These are phyloP conservation scores for Drosophila meridionalis DNA, from an alignment of 2,888 invertebrate species.

Conservation along the genomic window DNA sequence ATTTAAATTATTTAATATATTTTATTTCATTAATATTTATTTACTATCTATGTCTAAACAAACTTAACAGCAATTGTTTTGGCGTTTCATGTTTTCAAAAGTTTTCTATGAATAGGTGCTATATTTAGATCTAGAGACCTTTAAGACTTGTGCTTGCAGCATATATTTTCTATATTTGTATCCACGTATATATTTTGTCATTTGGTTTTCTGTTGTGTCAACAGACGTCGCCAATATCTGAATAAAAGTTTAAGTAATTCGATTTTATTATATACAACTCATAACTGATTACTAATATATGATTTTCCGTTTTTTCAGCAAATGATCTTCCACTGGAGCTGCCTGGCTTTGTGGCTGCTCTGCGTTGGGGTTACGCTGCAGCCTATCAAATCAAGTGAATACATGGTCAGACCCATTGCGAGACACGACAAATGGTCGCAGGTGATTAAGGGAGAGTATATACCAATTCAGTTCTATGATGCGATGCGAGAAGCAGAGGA, in stretches of 20 bases:
- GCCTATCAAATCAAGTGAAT: constrained; percentile 1
- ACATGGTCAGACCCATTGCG: background rate
- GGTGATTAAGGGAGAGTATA: constrained; percentile 62
- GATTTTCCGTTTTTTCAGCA: constrained; percentile 6
- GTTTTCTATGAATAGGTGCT: constrained; percentile 1
- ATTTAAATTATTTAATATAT: no score
- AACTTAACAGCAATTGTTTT: background rate
- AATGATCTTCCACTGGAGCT: constrained; percentile 26
- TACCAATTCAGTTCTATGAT: constrained; percentile 74
- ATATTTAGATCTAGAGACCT: constrained; percentile 35
- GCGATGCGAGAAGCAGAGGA: constrained; percentile 62
- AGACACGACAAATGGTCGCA: constrained; percentile 22
- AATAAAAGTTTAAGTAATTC: constrained; percentile 6
- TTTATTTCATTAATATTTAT: background rate
- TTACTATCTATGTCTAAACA: background rate
- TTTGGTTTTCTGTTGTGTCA: constrained; percentile 18
- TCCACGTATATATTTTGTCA: constrained; percentile 17
- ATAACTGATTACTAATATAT: background rate
- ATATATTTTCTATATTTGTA: constrained; percentile 16
- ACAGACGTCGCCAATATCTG: constrained; percentile 7
- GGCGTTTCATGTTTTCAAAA: background rate
- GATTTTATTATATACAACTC: background rate
- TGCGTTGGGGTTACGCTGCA: background rate
- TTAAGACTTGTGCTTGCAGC: constrained; percentile 5
- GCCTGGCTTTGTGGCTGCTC: constrained; percentile 17